Base-by-base conservation (phyloP, 2,888 invertebrate species). In the Leptodirus hochenwartii region DNA sequence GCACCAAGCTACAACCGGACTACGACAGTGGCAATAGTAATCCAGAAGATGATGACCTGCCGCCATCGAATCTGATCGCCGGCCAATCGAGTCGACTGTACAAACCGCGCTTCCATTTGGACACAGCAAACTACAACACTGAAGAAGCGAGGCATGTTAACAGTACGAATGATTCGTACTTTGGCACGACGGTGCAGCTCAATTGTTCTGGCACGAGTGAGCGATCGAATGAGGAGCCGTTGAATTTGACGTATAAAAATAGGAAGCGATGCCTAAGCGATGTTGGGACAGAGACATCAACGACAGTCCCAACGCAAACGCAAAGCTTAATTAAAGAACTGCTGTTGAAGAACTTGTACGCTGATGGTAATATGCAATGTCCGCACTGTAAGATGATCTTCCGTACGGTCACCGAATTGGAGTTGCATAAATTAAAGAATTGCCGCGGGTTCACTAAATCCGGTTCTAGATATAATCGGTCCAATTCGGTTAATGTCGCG, bases 341-440 rank as follows among this genome's bases (percentile, higher is more conserved):
- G 15, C 54, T 85, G 10, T 52, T 82, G 20, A 84, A 81, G 56
- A 65, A 64, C 39, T 63, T 62, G 40, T 72, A 65, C 36, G 62
- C 63, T 2, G 64, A 66, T 38, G 62, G 66, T 3, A 59, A 73
- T 36, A 75, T 69, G 51, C 63, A 72, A 22, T 87, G 87, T 47
- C 70, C 71, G 0, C 59, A 75, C 30, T 88, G 87, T 50, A 72
- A 74, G 46, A 75, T 75, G 47, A 67, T 75, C 15, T 87, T 79
- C 47, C 67, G 76, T 47, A 80, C 76, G 42, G 71, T 75, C 22
- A 82, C 84, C 38, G 81, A 80, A 47, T 58, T 85, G 40, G 78
- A 80, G 49, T 64, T 78, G 33, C 87, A 88, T 51, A 70, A 75
- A 45, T 62, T 70, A 47, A 74, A 75, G 47, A 34, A 33, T 50